Base-by-base conservation (phyloP, 1,140 invertebrate genomes). In the Steinernema khuongi region DNA sequence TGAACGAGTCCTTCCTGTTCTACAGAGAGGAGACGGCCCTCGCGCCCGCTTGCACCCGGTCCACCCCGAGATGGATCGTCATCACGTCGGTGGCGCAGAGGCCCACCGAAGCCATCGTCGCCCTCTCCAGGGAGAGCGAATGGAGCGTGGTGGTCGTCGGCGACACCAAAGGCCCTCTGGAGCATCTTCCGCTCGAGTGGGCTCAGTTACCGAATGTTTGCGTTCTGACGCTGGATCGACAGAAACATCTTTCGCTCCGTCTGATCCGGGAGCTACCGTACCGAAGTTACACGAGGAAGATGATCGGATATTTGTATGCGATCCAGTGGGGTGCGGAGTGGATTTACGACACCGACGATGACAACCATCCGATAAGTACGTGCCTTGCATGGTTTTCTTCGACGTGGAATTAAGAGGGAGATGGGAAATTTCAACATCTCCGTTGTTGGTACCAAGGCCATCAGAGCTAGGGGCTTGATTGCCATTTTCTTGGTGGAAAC, bases 281-380 rank as follows among this genome's bases (percentile, higher is more conserved):
- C 26, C 74, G 78, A 29, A 74, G 67, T 26, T 81, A 81, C 33
- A 80, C 73, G 1, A 17, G 80, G 31, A 81, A 81, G 70, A 79
- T 36, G 28, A 67, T 81, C 33, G 80, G 80, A 26, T 81, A 81
- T 72, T 74, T 81, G 60, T 81, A 78, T 75, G 80, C 80, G 1
- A 80, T 81, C 36, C n/a, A 77, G 33, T 70, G 81, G 19, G 85
- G 85, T 32, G 85, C 85, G n/a, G 43, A 82, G 71, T 81, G 78
- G 72, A 85, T 85, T 36, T 85, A 86, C 71, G 85, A 86, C 71
- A 85, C 85, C 22, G 85, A 85, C 76, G 85, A 85, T 74, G 85
- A 86, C 72, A 86, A 85, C 73, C 50, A 75, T 14, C 83, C 83
- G 1, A 31, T 73, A 36, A 79, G 70, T 76, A 67, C 43, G 30